Base-by-base conservation (phyloP, 2,888 invertebrate genomes). In the Ornithoptera alexandrae region DNA sequence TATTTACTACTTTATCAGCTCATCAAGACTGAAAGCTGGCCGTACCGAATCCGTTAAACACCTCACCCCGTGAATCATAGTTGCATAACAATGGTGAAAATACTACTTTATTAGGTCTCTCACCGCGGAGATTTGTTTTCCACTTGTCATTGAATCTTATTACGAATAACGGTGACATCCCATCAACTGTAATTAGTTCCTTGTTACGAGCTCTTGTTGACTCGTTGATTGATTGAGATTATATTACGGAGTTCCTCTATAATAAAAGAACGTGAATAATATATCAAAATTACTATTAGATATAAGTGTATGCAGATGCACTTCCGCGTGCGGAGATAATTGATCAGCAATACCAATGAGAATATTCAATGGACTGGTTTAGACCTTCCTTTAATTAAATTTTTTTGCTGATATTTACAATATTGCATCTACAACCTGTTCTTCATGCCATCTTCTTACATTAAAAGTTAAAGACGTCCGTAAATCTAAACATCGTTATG, bases 41-140 rank as follows among this genome's bases (percentile, higher is more conserved):
- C 63, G 53, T 36, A 50, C 50, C 50, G 50, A 68, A 68, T 68
- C 59, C 50, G 68, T 65, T 62, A 17, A 59, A 69, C 53, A 58
- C 50, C 39, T 63, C 30, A 30, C 56, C 64, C 68, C n/a, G 65
- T 74, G 68, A 74, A 69, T 74, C 73, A 74, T 65, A 74, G 59
- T 78, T 78, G 76, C 73, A 74, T 77, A 79, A 80, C 78, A 72
- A 72, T 73, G 71, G 77, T 74, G 76, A 80, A 77, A 80, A 76
- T 78, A 65, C 77, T 75, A 74, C 72, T 69, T 70, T 74, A 65
- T 20, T 72, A 70, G 71, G 71, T 63, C 24, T 42, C 39, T 62
- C n/a, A 46, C 46, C 7, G 50, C 30, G 62, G 20, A 57, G 42
- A 46, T 72, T 76, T 71, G 65, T 73, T 70, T 73, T 71, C 67